A percentile compares a stretch with the other conserved stretches of the same genome.
Conservation (phyloP, 2,797 vertebrate species). For the Sebastolobus alascanus region DNA sequence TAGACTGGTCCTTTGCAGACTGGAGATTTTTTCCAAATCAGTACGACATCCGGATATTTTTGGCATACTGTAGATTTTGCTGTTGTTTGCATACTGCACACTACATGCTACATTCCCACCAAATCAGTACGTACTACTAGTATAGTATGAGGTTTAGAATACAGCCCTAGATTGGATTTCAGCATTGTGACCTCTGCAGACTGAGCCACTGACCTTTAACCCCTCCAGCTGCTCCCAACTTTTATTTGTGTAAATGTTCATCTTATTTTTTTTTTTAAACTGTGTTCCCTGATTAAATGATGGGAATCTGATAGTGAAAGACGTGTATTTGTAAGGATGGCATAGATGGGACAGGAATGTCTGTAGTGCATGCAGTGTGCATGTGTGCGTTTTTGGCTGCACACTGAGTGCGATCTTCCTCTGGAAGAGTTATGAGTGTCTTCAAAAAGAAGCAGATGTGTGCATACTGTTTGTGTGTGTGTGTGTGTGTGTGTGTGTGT, state of each 20-base stretch:
- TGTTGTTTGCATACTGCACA: no score
- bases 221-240: conserved; percentile 1
- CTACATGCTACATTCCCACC: no score
- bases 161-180: conserved; percentile 30
- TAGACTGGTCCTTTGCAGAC: no score
- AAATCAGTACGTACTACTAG: no score
- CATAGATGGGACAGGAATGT: background rate
- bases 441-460: conserved; percentile 31
- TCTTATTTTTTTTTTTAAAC: background rate
- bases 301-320: background rate
- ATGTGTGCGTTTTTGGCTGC: background rate
- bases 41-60: no score
- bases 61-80: no score
- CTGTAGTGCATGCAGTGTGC: background rate
- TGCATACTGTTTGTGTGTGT: no score
- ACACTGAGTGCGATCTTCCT: background rate
- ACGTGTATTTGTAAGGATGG: background rate
- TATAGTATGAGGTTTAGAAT: no score
- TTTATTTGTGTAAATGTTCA: background rate
- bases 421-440: conserved; percentile 3
- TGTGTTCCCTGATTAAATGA: no score
- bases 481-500: background rate
- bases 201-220: conserved; percentile 20
- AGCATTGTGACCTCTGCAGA: conserved; percentile 10
- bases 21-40: no score